A percentile compares a stretch with the other conserved stretches of the same genome.
Conservation (phyloP, 2,113 vertebrate genomes). For the Ptilonorhynchus violaceus region DNA sequence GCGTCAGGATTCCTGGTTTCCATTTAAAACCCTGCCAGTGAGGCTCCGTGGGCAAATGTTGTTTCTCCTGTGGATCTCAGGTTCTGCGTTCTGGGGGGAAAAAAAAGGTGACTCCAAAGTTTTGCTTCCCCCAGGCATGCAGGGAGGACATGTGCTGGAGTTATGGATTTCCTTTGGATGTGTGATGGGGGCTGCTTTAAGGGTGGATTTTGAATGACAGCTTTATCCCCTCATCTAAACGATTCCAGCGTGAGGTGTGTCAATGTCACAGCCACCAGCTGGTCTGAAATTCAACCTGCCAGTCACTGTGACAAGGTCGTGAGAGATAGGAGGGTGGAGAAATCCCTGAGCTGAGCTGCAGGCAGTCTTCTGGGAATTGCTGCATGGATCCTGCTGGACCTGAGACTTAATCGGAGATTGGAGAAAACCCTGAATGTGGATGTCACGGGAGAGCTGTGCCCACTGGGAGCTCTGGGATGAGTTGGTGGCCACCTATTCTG, state of each 20-base stretch:
- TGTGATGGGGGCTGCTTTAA: not conserved
- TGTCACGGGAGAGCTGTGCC: not conserved
- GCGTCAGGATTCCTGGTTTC: not conserved
- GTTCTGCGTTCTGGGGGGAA: not conserved
- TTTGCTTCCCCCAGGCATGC: not conserved
- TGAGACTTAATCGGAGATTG: not conserved
- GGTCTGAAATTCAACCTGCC: slow-evolving; percentile 20
- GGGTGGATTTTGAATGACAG: not conserved
- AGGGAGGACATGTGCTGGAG: not conserved
- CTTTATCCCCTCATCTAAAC: not conserved
- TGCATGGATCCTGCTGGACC: not conserved
- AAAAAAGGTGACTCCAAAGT: not conserved
- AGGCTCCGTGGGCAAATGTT: not conserved
- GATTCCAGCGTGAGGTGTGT: not conserved
- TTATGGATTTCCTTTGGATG: slow-evolving; percentile 8
- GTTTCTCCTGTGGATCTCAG: not conserved
- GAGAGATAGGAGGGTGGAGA: not conserved
- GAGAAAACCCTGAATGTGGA: not conserved
- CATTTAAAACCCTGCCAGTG: not conserved
- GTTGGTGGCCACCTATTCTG: not conserved
- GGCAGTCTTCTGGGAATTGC: not conserved
- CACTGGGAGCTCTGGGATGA: not conserved
- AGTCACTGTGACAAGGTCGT: not conserved
- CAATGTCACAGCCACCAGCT: slow-evolving; percentile 19
- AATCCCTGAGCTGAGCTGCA: not conserved